Percentiles rank a stretch among this genome's conserved stretches.
Conservation (phyloP, 2,113 vertebrate species). For the Parus major region DNA sequence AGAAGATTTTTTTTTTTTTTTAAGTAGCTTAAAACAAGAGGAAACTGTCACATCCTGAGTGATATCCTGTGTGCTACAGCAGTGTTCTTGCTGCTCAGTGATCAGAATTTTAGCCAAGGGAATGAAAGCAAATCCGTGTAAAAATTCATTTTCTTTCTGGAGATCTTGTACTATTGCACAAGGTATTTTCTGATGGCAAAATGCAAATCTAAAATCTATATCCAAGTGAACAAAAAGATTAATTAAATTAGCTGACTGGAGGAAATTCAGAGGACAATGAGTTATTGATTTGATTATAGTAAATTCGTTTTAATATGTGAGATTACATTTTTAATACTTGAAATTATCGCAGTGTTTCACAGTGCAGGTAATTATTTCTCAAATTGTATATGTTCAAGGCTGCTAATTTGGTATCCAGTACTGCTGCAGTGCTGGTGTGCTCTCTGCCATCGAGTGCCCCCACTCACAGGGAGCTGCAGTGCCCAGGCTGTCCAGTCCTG, state of each 20-base stretch:
- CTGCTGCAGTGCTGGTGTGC: background rate
- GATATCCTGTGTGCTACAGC: conserved; percentile 75
- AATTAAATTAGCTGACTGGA: conserved; percentile 76
- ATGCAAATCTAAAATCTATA: conserved; percentile 74
- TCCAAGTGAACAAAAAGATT: conserved; percentile 73
- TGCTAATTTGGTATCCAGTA: background rate
- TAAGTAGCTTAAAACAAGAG: conserved; percentile 65
- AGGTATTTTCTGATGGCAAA: conserved; percentile 73
- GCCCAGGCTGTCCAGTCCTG: fast-evolving
- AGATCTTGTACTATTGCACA: conserved; percentile 60
- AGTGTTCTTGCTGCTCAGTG: conserved; percentile 67
- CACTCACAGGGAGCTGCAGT: fast-evolving
- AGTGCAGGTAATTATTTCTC: conserved; percentile 10
- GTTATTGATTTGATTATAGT: conserved; percentile 77
- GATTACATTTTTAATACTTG: conserved; percentile 68
- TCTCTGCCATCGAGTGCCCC: background rate
- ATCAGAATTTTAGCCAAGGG: conserved; percentile 74
- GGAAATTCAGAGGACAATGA: conserved; percentile 66
- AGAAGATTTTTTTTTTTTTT: background rate
- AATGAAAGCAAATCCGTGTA: conserved; percentile 75
- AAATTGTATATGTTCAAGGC: background rate
- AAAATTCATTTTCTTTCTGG: conserved; percentile 74
- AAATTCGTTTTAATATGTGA: conserved; percentile 69
- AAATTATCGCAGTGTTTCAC: conserved; percentile 21
- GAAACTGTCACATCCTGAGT: conserved; percentile 79